Conservation (phyloP, 1,140 invertebrate species). For the Eupeodes corollae region DNA sequence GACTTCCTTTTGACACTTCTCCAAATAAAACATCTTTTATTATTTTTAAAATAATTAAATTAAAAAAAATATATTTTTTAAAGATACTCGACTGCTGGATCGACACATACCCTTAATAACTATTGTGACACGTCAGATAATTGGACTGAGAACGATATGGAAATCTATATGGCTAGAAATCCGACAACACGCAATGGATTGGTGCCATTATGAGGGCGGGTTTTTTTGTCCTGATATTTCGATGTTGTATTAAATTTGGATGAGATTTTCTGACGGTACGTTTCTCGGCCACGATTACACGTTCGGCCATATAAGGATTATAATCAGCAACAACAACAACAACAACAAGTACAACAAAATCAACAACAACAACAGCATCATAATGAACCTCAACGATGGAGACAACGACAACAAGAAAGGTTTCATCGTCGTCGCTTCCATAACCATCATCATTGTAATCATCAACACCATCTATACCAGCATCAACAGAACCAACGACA, state of each 20-base stretch:
- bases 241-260: conserved; percentile 38
- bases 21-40: conserved; percentile 9
- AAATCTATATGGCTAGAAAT: conserved; percentile 87
- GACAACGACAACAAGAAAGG: background rate
- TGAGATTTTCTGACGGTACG: conserved; percentile 36
- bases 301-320: conserved; percentile 3
- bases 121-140: conserved; percentile 80
- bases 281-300: conserved; percentile 19
- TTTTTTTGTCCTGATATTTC: conserved; percentile 37
- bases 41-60: conserved; percentile 4
- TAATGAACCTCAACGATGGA: conserved; percentile 5
- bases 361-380: conserved; percentile 20
- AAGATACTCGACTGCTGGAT: conserved; percentile 58
- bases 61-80: background rate
- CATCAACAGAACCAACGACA: conserved; percentile 9
- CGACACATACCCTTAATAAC: conserved; percentile 68
- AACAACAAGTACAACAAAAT: conserved; percentile 10
- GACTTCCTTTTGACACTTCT: conserved; percentile 2
- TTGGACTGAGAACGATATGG: conserved; percentile 93
- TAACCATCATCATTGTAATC: background rate
- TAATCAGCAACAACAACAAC: conserved; percentile 9
- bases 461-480: conserved; percentile 6
- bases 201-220: conserved; percentile 60
- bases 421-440: background rate
- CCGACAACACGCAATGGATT: conserved; percentile 71